A percentile compares a stretch with the other conserved stretches of the same genome.
phyloP scores from a whole-genome alignment of 2,797 vertebrate species.

The Streptopelia turtur region DNA sequence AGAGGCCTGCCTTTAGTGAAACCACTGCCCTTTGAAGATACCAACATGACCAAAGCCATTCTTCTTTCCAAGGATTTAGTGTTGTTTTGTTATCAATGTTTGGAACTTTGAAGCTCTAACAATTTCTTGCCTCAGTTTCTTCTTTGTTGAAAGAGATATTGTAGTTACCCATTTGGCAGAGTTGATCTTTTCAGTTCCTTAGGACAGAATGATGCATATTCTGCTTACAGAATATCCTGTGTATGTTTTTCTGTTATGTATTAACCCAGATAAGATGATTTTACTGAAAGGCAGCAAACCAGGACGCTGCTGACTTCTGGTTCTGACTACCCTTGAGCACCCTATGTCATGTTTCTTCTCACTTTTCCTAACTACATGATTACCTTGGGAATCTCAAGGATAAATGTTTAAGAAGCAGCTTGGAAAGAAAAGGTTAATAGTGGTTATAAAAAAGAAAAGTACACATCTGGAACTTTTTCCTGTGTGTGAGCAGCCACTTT shows the following conservation, averaged over 20 bases:
- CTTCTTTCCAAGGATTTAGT: background rate
- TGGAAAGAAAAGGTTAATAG: background rate
- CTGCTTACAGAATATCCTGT: background rate
- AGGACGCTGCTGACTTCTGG: background rate
- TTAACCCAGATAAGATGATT: background rate
- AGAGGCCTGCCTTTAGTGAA: background rate
- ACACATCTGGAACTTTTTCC: background rate
- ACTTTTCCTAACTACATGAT: background rate
- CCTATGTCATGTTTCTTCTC: background rate
- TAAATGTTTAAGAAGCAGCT: background rate
- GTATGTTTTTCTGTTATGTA: background rate
- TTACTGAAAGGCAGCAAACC: background rate
- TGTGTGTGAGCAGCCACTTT: background rate
- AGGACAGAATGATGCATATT: background rate
- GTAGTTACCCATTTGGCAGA: background rate
- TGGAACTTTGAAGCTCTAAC: background rate
- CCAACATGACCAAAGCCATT: background rate
- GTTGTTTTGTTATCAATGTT: background rate
- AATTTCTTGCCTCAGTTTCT: background rate
- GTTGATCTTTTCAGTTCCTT: background rate
- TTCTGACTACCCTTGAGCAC: background rate
- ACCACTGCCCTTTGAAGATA: background rate
- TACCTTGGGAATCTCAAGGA: background rate
- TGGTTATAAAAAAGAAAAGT: background rate
- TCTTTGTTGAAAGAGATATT: background rate